Percentiles rank a stretch among this genome's conserved stretches.
phyloP scores from a whole-genome alignment of 2,113 vertebrate genomes.

The Danio rerio region GRCz12tu NC_133196.1:31315501-31316000 shows the following conservation, averaged over 20 bases:
- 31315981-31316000: background rate
- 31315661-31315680: conserved; percentile 44
- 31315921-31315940: background rate
- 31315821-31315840: conserved; percentile 1
- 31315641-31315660: conserved; percentile 49
- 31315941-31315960: background rate
- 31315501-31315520: conserved; percentile 52
- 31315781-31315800: background rate
- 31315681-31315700: conserved; percentile 43
- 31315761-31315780: conserved; percentile 13
- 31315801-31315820: background rate
- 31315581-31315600: conserved; percentile 38
- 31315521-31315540: conserved; percentile 42
- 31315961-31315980: background rate
- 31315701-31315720: conserved; percentile 41
- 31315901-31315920: background rate
- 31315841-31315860: background rate
- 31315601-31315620: conserved; percentile 46
- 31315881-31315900: background rate
- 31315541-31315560: conserved; percentile 55
- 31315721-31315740: conserved; percentile 6
- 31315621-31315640: conserved; percentile 46
- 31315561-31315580: conserved; percentile 49
- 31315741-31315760: conserved; percentile 34
- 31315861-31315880: background rate